A percentile compares a stretch with the other conserved stretches of the same genome.
Evolutionary conservation across 1,140 invertebrate genomes (phyloP).

Genomic region (Lepidurus arcticus): DNA sequence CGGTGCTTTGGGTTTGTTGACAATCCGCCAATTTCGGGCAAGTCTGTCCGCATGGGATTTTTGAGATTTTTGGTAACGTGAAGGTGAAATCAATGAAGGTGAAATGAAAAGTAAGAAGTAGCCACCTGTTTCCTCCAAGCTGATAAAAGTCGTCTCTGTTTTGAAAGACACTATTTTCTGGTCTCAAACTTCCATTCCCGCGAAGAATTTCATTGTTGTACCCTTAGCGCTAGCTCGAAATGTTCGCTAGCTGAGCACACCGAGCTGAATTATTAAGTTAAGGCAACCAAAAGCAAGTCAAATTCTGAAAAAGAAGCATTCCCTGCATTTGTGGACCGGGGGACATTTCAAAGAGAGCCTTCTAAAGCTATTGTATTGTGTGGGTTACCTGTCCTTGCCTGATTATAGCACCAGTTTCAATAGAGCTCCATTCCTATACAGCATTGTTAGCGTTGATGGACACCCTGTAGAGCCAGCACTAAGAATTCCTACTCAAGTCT

Average conservation of each 20-base stretch:
- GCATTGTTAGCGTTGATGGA: constrained; percentile 14
- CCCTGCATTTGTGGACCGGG: background rate
- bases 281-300: background rate
- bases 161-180: background rate
- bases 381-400: constrained; percentile 20
- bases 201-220: background rate
- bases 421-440: constrained; percentile 21
- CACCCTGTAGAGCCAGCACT: constrained; percentile 14
- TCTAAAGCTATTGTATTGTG: constrained; percentile 4
- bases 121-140: no score
- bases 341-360: background rate
- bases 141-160: no score
- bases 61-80: no score
- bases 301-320: background rate
- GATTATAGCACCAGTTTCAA: constrained; percentile 22
- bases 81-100: no score
- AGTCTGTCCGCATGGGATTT: no score
- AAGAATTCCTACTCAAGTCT: constrained; percentile 6
- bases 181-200: background rate
- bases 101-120: no score
- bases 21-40: no score
- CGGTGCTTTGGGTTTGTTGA: no score
- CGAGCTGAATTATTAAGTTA: background rate
- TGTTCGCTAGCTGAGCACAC: background rate
- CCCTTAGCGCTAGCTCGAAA: background rate